phyloP scores from a whole-genome alignment of 2,797 vertebrate species.

The Sardinella longiceps region DNA sequence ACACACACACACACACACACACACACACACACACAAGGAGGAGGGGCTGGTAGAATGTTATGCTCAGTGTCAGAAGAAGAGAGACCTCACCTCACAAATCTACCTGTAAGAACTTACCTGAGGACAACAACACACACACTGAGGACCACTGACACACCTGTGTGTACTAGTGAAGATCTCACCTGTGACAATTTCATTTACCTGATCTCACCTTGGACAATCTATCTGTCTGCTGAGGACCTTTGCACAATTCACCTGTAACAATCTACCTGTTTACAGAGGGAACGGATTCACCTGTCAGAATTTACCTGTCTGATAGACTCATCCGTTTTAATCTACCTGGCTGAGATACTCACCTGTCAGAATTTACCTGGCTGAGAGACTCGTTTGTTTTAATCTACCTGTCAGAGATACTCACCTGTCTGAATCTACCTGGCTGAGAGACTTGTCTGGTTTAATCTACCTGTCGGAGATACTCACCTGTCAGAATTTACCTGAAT shows the following conservation, averaged over 20 bases:
- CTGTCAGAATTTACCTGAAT: too few species aligned
- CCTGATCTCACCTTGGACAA: neutral
- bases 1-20: neutral
- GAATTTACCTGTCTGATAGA: too few species aligned
- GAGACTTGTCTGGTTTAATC: too few species aligned
- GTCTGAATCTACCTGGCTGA: neutral
- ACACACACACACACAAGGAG: neutral
- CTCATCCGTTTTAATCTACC: too few species aligned
- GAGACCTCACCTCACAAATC: neutral
- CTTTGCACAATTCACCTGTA: neutral
- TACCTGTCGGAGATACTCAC: too few species aligned
- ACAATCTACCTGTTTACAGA: too few species aligned
- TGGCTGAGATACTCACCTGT: neutral
- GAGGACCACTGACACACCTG: neutral
- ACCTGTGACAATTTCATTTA: neutral
- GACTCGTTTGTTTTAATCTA: neutral
- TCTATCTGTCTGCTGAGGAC: neutral
- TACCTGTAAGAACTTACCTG: neutral
- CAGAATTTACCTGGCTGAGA: neutral
- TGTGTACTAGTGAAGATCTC: neutral
- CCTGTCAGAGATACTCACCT: neutral
- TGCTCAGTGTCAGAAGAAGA: neutral
- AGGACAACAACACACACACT: neutral
- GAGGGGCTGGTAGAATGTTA: neutral
- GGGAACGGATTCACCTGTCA: too few species aligned